Evolutionary conservation across 1,140 invertebrate species (phyloP), one percentile per base, ranked within the genome.

Genomic region (Lordiphosa stackelbergi): DNA sequence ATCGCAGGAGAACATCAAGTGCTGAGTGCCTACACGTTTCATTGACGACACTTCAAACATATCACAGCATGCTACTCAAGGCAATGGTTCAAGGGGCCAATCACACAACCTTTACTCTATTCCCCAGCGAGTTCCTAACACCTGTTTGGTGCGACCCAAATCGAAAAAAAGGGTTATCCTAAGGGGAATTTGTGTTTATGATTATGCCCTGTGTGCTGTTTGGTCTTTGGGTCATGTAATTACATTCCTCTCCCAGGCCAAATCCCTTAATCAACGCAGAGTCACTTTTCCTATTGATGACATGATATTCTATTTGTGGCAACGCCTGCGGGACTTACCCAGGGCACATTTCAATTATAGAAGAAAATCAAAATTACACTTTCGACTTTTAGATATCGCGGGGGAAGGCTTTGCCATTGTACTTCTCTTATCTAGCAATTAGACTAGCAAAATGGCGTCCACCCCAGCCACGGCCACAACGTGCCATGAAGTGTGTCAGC

Each of bases 311-410:
- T 79, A 79, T 79, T 81, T 78, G 34, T 45, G 61, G 54, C 40
- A 40, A 11, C 36, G 35, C 35, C 42, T 42, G 45, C 51, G 75
- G 71, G 75, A 64, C 55, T 79, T 62, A 46, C 31, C 53, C 75
- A 46, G 59, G 41, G 49, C 56, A 56, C 52, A 65, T 81, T 75
- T 79, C 71, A 81, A 81, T 79, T 79, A 81, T 57, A 59, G 43
- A 61, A 65, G 70, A 69, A 42, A 63, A 71, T 34, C 53, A 48
- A 72, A 71, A 81, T 75, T 81, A 71, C 66, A 79, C 75, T 79
- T 79, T 79, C 69, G 75, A 79, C 75, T 75, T 45, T 47, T 31
- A 58, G 75, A 81, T 81, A 79, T 54, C 75, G 24, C 11, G 19
- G 13, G 56, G 45, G 16, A 9, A 40, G 49, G 51, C 38, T 37